Conservation (phyloP, 2,113 vertebrate species). For the Parotia lawesii region DNA sequence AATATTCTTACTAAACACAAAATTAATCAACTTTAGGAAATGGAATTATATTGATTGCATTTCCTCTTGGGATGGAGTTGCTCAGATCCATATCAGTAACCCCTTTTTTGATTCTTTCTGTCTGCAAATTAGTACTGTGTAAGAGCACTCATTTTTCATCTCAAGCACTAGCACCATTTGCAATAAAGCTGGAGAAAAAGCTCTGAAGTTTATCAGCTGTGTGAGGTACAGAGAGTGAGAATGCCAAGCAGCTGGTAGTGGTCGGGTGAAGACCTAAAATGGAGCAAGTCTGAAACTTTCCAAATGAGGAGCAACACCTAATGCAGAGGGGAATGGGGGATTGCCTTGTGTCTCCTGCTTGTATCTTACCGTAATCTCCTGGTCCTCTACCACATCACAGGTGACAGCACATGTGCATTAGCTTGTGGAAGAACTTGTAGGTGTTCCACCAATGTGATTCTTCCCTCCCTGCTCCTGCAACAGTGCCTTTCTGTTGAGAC, state of each 20-base stretch:
- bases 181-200: background rate
- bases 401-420: fast-evolving
- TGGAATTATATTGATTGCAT: background rate
- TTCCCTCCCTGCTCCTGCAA: background rate
- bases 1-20: background rate
- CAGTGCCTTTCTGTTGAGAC: background rate
- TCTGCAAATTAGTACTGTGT: background rate
- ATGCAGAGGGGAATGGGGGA: fast-evolving
- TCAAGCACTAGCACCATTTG: background rate
- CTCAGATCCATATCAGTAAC: background rate
- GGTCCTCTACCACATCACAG: fast-evolving
- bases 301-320: background rate
- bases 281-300: background rate
- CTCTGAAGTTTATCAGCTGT: background rate
- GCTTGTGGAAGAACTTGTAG: background rate
- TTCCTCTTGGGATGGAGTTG: background rate
- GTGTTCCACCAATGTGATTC: fast-evolving
- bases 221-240: background rate
- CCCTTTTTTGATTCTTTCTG: background rate
- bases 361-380: background rate
- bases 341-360: background rate
- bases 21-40: background rate
- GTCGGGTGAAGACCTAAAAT: background rate
- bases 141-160: background rate
- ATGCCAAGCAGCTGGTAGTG: background rate